Evolutionary conservation across 2,113 vertebrate species (phyloP).

Genomic region (Mormyrus iriodes): DNA sequence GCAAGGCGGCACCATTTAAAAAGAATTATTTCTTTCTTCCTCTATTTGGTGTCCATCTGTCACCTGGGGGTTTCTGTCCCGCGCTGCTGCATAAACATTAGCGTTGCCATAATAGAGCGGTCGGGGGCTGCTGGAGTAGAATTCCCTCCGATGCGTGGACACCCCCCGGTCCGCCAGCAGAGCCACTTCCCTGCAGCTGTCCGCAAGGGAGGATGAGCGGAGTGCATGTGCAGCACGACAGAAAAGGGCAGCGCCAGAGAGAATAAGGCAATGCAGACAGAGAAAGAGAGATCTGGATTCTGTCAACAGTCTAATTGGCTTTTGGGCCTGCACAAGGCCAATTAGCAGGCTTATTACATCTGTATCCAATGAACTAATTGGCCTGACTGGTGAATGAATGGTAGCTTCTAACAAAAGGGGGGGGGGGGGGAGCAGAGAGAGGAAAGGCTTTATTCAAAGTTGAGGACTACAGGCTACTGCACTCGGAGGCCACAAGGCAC

Average conservation of each 20-base stretch:
- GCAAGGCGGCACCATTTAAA: conserved; percentile 32
- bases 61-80: conserved; percentile 9
- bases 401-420: conserved; percentile 34
- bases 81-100: background rate
- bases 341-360: conserved; percentile 59
- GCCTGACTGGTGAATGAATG: conserved; percentile 38
- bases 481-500: conserved; percentile 38
- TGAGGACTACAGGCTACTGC: conserved; percentile 26
- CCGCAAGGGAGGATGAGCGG: background rate
- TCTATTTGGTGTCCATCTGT: conserved; percentile 23
- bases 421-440: background rate
- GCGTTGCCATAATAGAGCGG: conserved; percentile 35
- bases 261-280: conserved; percentile 10
- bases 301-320: conserved; percentile 54
- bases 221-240: conserved; percentile 13
- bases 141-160: background rate
- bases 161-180: background rate
- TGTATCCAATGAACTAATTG: conserved; percentile 53
- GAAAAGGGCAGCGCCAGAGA: conserved; percentile 18
- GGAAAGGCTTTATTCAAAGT: conserved; percentile 39
- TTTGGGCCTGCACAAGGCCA: conserved; percentile 45
- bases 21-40: conserved; percentile 27
- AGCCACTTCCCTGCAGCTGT: conserved; percentile 17
- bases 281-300: conserved; percentile 27
- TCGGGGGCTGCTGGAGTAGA: conserved; percentile 36